Base-by-base conservation (phyloP, 2,113 vertebrate genomes). In the Colius striatus region DNA sequence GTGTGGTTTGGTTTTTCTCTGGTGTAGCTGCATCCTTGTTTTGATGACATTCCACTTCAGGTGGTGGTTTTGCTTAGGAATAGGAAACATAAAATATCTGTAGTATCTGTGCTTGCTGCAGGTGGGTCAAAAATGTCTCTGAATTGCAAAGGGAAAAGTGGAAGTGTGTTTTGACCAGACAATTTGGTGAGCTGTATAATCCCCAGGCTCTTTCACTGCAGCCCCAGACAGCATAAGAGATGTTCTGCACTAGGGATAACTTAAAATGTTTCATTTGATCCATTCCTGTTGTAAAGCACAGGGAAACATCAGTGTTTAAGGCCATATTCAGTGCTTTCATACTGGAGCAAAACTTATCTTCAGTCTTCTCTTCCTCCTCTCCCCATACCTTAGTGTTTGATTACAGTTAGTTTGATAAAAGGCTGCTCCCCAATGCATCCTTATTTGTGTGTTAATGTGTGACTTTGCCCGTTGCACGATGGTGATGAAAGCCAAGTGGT, bases 401-500 rank as follows among this genome's bases (percentile, higher is more conserved):
- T 36, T 48, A 7, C 1, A 5, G 20, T 63, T 86, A 57, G 36
- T 76, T 50, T 58, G 63, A 73, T 54, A 30, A 53, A 72, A 79
- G 43, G 34, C 29, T 51, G 62, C 58, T 60, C 32, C 32, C 55
- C 0, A 2, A 43, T 22, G 72, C 51, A 10, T 65, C 65, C 30
- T 45, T 57, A 17, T 13, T 10, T 2, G 0, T 29, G 26, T 29
- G 54, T 45, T 17, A 57, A 9, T 5, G 12, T 55, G 13, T 18
- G 34, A 16, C 70, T 55, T 29, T 21, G 8, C 84, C 53, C 2
- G 1, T 17, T 58, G 87, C 0, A 0, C 7, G 16, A 50, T 21
- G 53, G 18, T 61, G 63, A 5, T 73, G 43, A 62, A 77, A 70
- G 36, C 58, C 29, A 13, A 9, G 19, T 13, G 54, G 16, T 15